phyloP scores from a whole-genome alignment of 2,113 vertebrate genomes.

The Sinocyclocheilus anophthalmus region DNA sequence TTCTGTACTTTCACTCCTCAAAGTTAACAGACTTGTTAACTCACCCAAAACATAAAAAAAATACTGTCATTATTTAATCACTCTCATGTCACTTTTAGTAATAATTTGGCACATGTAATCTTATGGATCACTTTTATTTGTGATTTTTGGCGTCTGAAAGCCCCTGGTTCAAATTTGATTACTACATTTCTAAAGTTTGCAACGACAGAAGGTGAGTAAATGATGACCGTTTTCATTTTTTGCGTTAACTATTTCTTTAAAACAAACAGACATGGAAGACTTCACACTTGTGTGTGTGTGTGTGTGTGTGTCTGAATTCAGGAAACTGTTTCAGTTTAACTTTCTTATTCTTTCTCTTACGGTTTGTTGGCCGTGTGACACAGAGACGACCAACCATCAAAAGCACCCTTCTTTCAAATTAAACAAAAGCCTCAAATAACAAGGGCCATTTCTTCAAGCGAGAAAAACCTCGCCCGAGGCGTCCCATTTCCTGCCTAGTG shows the following conservation, averaged over 20 bases:
- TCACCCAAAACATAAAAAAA: background rate
- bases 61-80: too few relatives aligned
- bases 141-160: too few relatives aligned
- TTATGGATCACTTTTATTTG: too few relatives aligned
- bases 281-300: background rate
- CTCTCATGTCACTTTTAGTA: too few relatives aligned
- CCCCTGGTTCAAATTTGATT: background rate
- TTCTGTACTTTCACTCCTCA: background rate
- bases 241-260: background rate
- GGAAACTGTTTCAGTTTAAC: background rate
- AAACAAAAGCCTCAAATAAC: constrained; percentile 28
- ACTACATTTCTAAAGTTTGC: background rate
- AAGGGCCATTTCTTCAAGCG: constrained; percentile 5
- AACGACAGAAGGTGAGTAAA: too few relatives aligned
- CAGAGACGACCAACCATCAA: constrained; percentile 28
- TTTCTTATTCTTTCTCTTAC: background rate
- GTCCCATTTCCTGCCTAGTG: constrained; percentile 20
- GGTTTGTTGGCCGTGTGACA: background rate
- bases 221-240: too few relatives aligned
- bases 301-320: too few relatives aligned
- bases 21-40: background rate
- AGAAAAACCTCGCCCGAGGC: constrained; percentile 16
- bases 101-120: too few relatives aligned
- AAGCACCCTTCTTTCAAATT: constrained; percentile 36
- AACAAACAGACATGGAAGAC: background rate